Percentiles rank a stretch among this genome's conserved stretches.
These are phyloP conservation scores for Melanerpes aurifrons DNA, from an alignment of 2,113 vertebrate genomes.

Conservation along the genomic window DNA sequence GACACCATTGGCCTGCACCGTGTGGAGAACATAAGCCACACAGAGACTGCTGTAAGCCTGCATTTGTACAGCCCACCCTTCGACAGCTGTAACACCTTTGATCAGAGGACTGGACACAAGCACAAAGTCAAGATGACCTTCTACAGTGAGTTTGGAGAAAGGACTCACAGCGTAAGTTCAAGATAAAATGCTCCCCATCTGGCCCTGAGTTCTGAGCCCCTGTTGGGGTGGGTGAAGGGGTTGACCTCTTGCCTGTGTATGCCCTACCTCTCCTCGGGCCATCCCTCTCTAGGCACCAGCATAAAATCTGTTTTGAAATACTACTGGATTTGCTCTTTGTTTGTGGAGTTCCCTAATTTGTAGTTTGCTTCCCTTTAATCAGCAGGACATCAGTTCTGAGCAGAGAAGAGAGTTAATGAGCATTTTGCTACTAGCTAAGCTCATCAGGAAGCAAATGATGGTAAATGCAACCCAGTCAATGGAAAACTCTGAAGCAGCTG, in stretches of 20 bases:
- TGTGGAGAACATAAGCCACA: slow-evolving; percentile 96
- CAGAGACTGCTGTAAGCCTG: slow-evolving; percentile 89
- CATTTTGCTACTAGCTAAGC: neutral
- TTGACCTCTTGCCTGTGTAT: neutral
- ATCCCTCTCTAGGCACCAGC: neutral
- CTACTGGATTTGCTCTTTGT: neutral
- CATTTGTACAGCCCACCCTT: slow-evolving; percentile 97
- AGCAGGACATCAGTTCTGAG: neutral
- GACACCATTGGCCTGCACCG: slow-evolving; percentile 95
- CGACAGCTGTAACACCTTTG: slow-evolving; percentile 89
- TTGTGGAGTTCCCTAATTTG: neutral
- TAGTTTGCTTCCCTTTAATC: neutral
- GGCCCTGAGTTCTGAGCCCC: neutral
- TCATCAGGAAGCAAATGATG: neutral
- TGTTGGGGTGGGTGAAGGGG: accelerated
- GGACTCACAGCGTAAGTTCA: slow-evolving; percentile 85
- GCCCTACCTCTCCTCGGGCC: accelerated
- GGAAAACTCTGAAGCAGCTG: neutral
- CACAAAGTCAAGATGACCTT: slow-evolving; percentile 94
- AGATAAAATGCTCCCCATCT: accelerated
- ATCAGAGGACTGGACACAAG: slow-evolving; percentile 95
- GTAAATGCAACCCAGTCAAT: neutral
- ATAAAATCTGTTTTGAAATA: neutral
- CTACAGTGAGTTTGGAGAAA: slow-evolving; percentile 91
- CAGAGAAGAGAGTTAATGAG: neutral